Conservation (phyloP, 2,113 vertebrate genomes). For the Dolichallabes microphthalmus region DNA sequence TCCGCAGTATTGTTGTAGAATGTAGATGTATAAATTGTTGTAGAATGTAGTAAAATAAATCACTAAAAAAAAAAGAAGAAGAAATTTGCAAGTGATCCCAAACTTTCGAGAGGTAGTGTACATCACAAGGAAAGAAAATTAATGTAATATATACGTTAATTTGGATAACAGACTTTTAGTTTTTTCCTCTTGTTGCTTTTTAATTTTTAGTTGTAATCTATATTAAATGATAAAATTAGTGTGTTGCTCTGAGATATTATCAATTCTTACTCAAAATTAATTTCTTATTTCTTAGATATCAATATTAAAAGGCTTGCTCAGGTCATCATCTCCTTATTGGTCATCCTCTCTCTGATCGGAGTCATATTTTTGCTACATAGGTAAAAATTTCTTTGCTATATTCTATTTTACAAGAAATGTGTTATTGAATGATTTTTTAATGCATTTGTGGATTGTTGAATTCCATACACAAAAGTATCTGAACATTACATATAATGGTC, state of each 20-base stretch:
- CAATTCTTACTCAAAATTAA: background rate
- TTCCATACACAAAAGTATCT: too few species aligned
- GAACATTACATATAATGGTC: too few species aligned
- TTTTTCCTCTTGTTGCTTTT: background rate
- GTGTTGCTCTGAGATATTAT: background rate
- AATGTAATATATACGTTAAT: background rate
- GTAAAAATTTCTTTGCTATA: conserved; percentile 45
- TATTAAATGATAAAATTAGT: background rate
- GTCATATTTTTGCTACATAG: conserved; percentile 50
- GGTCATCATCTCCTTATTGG: background rate
- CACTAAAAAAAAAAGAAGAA: too few species aligned
- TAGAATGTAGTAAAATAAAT: too few species aligned
- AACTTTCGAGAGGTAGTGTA: background rate
- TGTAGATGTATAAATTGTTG: too few species aligned
- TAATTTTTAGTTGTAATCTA: background rate
- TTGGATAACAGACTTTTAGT: background rate
- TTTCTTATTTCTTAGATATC: conserved; percentile 39
- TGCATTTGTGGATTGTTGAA: too few species aligned
- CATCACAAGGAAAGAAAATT: background rate
- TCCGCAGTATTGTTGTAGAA: too few species aligned
- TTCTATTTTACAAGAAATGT: background rate
- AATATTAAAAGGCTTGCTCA: background rate
- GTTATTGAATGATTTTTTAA: background rate
- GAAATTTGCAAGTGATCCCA: too few species aligned
- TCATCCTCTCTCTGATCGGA: conserved; percentile 31